Conservation (phyloP, 2,113 vertebrate species). For the Acanthochromis polyacanthus region DNA sequence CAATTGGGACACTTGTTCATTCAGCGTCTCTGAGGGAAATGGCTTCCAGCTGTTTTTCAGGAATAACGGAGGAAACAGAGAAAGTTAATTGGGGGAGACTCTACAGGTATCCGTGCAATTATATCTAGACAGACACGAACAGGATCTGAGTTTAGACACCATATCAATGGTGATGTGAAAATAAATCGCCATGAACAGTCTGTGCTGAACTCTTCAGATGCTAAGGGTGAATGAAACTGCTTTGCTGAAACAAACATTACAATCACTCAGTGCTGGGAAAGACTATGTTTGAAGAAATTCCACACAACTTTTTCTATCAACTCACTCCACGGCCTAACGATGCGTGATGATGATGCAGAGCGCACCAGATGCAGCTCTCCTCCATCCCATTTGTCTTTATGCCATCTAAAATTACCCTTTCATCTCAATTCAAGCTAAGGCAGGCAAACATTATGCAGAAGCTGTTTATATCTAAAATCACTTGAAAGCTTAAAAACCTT, state of each 20-base stretch:
- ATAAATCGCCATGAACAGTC: too few relatives aligned
- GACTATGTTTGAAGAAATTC: conserved; percentile 16
- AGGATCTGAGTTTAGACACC: conserved; percentile 3
- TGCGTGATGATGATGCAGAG: conserved; percentile 28
- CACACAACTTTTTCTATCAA: conserved; percentile 20
- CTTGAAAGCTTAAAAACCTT: conserved; percentile 31
- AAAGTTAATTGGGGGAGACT: conserved; percentile 28
- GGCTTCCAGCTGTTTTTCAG: conserved; percentile 43
- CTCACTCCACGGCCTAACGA: conserved; percentile 27
- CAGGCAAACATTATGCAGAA: conserved; percentile 27
- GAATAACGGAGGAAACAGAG: conserved; percentile 45
- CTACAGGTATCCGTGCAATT: conserved; percentile 29
- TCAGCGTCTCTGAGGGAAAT: conserved; percentile 39
- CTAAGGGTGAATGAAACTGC: too few relatives aligned
- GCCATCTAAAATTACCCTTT: conserved; percentile 46
- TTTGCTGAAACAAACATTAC: not conserved
- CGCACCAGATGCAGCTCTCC: conserved; percentile 42
- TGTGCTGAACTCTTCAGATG: too few relatives aligned
- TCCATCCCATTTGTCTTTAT: conserved; percentile 55
- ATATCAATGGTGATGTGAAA: not conserved
- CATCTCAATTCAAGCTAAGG: conserved; percentile 9
- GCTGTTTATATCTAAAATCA: conserved; percentile 26
- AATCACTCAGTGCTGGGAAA: not conserved
- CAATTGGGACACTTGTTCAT: conserved; percentile 44
- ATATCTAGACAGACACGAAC: not conserved